Percentiles rank a stretch among this genome's conserved stretches.
Conservation (phyloP, 1,140 invertebrate genomes). For the Melanaphis sacchari region DNA sequence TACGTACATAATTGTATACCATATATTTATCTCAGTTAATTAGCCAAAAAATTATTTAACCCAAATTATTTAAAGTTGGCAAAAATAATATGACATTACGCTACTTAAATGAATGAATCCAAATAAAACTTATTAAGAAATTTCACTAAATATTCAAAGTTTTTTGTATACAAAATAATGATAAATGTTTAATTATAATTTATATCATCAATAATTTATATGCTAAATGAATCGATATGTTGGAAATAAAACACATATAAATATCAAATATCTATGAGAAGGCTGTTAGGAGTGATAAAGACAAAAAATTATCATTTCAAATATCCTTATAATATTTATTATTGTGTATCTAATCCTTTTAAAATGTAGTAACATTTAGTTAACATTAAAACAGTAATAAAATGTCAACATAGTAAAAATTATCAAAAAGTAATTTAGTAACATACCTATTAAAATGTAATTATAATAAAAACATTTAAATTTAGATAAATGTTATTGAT, state of each 20-base stretch:
- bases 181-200: no score
- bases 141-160: not conserved
- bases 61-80: not conserved
- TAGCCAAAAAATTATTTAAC: not conserved
- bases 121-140: not conserved
- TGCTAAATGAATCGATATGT: not conserved
- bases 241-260: not conserved
- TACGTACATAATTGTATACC: not conserved
- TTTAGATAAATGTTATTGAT: not conserved
- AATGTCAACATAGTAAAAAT: not conserved
- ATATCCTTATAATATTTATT: not conserved
- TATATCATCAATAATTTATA: not conserved
- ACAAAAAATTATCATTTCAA: not conserved
- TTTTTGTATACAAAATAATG: no score
- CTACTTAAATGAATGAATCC: not conserved
- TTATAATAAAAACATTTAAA: not conserved
- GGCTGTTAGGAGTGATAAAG: not conserved
- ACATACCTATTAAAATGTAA: not conserved
- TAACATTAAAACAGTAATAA: not conserved
- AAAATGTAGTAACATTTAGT: not conserved
- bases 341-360: not conserved
- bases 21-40: not conserved
- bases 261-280: no score
- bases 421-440: not conserved
- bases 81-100: not conserved